These are phyloP conservation scores for Sminthurinus aureus DNA, from an alignment of 2,888 invertebrate genomes.

Conservation along the genomic window DNA sequence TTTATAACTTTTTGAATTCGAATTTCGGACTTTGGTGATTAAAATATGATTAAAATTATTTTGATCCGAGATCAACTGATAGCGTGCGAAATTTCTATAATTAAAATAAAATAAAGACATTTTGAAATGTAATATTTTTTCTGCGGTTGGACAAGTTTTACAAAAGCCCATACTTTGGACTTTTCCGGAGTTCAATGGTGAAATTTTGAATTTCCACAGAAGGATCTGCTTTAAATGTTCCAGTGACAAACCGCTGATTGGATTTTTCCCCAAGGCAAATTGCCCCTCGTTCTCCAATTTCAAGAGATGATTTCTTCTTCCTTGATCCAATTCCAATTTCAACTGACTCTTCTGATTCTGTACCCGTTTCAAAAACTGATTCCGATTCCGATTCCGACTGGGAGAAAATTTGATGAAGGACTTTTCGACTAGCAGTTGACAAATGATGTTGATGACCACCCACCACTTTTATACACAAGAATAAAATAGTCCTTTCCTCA, in stretches of 20 bases:
- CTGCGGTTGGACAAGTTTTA: too few species aligned
- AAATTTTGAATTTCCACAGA: background rate
- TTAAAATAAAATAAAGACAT: too few species aligned
- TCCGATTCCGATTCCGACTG: too few species aligned
- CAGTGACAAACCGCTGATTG: background rate
- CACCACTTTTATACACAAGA: slow-evolving; percentile 90
- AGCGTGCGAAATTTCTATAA: too few species aligned
- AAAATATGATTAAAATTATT: too few species aligned
- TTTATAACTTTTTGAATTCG: too few species aligned
- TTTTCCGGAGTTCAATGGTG: background rate
- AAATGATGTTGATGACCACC: too few species aligned
- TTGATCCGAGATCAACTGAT: too few species aligned
- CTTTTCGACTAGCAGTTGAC: background rate
- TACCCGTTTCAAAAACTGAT: background rate
- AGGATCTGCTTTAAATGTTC: background rate
- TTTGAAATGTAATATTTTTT: too few species aligned
- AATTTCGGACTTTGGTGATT: too few species aligned
- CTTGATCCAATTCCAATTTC: background rate
- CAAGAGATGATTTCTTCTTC: background rate
- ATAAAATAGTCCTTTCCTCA: slow-evolving; percentile 80
- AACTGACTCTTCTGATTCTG: background rate
- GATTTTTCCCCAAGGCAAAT: background rate
- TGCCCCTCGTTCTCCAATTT: background rate
- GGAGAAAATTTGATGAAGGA: background rate
- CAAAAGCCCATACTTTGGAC: background rate